Conservation (phyloP, 2,113 vertebrate genomes). For the Cephalopterus ornatus region DNA sequence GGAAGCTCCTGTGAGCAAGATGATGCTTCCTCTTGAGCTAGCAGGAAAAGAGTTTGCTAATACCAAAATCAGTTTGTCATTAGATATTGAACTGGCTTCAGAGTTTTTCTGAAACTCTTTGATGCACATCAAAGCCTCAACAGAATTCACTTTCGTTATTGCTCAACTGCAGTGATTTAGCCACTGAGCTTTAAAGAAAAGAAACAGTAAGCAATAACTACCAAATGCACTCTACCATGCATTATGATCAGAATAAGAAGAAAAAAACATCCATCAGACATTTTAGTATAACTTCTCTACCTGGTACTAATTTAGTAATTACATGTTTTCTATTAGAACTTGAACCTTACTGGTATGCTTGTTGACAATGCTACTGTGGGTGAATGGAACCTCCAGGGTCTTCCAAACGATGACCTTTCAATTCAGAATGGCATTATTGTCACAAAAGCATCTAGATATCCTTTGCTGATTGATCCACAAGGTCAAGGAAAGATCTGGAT, state of each 20-base stretch:
- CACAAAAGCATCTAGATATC: slow-evolving; percentile 82
- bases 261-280: neutral
- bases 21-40: neutral
- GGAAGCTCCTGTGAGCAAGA: neutral
- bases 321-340: slow-evolving; percentile 65
- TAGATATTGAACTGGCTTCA: neutral
- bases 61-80: neutral
- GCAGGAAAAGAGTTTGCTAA: neutral
- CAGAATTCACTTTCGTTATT: neutral
- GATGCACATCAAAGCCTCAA: neutral
- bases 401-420: slow-evolving; percentile 84
- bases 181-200: neutral
- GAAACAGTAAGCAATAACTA: neutral
- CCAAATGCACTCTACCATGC: neutral
- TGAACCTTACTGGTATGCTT: slow-evolving; percentile 80
- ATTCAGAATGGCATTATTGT: slow-evolving; percentile 88
- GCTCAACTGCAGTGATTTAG: neutral
- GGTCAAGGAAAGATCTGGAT: slow-evolving; percentile 87
- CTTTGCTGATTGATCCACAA: slow-evolving; percentile 86
- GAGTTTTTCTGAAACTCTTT: neutral
- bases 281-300: neutral
- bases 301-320: neutral
- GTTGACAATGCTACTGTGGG: slow-evolving; percentile 79
- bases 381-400: slow-evolving; percentile 85
- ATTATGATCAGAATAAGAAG: neutral